A percentile compares a stretch with the other conserved stretches of the same genome.
Evolutionary conservation across 2,888 invertebrate genomes (phyloP).

Genomic region (Caradrina clavipalpis): DNA sequence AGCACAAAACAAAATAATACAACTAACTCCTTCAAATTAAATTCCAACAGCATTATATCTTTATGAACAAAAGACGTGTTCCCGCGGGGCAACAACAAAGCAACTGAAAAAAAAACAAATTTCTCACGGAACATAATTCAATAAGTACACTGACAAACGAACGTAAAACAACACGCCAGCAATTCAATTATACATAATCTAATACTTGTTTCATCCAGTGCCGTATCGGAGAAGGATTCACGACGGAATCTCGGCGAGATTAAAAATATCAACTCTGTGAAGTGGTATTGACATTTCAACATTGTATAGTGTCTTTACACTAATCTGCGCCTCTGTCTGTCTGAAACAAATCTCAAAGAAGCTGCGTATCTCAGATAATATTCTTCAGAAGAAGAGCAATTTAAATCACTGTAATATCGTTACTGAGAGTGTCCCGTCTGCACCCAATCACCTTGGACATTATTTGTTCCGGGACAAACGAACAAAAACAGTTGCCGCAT

Average conservation of each 20-base stretch:
- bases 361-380: background rate
- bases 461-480: constrained; percentile 57
- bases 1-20: constrained; percentile 10
- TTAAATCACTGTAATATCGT: background rate
- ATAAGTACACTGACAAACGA: constrained; percentile 63
- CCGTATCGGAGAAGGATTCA: constrained; percentile 42
- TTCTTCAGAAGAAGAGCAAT: background rate
- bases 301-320: background rate
- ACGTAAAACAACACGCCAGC: constrained; percentile 58
- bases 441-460: constrained; percentile 16
- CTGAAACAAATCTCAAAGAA: background rate
- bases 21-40: constrained; percentile 29
- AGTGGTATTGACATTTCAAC: constrained; percentile 10
- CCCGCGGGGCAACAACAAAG: constrained; percentile 26
- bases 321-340: background rate
- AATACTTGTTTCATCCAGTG: constrained; percentile 61
- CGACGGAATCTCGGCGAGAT: constrained; percentile 10
- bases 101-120: constrained; percentile 48
- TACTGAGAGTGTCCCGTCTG: constrained; percentile 19
- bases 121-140: constrained; percentile 57
- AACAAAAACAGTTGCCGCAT: constrained; percentile 57
- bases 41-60: constrained; percentile 44
- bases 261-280: constrained; percentile 18
- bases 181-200: constrained; percentile 70
- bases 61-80: constrained; percentile 35